Evolutionary conservation across 2,797 vertebrate species (phyloP).

Genomic region (Hemitrygon akajei): DNA sequence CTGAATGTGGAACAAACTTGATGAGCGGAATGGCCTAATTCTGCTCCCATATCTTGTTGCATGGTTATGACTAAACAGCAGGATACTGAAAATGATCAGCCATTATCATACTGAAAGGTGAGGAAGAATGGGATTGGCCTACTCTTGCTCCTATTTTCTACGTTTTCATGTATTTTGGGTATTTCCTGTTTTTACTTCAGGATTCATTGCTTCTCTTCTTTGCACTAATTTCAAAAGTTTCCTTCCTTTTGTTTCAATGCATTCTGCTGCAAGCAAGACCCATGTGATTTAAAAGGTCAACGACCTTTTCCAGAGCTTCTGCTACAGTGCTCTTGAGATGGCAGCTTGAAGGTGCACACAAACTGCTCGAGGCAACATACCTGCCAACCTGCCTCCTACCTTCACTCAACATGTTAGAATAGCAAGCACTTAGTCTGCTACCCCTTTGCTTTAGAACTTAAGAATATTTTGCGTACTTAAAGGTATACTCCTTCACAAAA

Average conservation of each 20-base stretch:
- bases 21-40: too few species aligned
- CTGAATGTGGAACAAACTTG: too few species aligned
- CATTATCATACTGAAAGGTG: too few species aligned
- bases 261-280: background rate
- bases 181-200: background rate
- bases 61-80: too few species aligned
- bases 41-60: too few species aligned
- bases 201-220: background rate
- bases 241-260: background rate
- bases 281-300: background rate
- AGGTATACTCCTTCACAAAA: background rate
- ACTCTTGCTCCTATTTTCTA: too few species aligned
- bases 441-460: background rate
- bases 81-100: too few species aligned
- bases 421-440: too few species aligned
- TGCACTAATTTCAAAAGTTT: background rate
- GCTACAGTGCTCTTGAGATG: background rate
- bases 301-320: constrained; percentile 3
- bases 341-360: background rate
- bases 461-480: background rate
- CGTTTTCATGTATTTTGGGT: background rate
- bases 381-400: background rate
- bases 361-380: background rate
- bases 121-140: too few species aligned
- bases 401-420: constrained; percentile 2